These are phyloP conservation scores for Drosophila mulleri DNA, from an alignment of 2,888 invertebrate genomes.

Conservation along the genomic window DNA sequence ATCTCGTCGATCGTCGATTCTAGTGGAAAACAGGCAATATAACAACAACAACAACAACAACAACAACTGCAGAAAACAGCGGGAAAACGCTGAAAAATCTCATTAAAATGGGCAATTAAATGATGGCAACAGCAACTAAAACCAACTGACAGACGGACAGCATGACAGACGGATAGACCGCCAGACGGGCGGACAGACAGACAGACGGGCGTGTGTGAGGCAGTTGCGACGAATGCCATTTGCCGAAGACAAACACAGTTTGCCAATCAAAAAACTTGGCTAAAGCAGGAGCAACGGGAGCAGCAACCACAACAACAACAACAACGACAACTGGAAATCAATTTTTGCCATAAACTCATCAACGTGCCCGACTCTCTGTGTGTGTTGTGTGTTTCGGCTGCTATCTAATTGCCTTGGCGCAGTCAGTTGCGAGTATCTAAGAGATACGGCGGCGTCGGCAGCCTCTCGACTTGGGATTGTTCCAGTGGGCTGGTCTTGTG, in stretches of 20 bases:
- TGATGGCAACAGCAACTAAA: conserved; percentile 69
- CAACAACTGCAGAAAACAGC: conserved; percentile 25
- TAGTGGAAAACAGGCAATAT: conserved; percentile 54
- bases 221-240: conserved; percentile 60
- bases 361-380: conserved; percentile 42
- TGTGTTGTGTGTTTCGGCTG: conserved; percentile 37
- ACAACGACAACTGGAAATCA: conserved; percentile 75
- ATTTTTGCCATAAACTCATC: conserved; percentile 80
- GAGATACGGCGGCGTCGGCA: conserved; percentile 45
- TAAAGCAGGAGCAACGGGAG: conserved; percentile 49
- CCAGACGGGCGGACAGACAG: conserved; percentile 36
- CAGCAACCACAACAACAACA: conserved; percentile 32
- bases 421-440: conserved; percentile 69
- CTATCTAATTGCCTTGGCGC: conserved; percentile 78
- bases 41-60: conserved; percentile 22
- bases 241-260: conserved; percentile 56
- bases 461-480: conserved; percentile 15
- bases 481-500: conserved; percentile 63
- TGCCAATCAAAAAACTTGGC: conserved; percentile 54
- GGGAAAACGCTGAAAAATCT: conserved; percentile 68
- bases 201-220: conserved; percentile 20
- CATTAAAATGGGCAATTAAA: conserved; percentile 82
- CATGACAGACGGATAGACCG: conserved; percentile 48
- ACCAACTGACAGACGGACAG: conserved; percentile 52
- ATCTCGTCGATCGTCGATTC: conserved; percentile 29